These are phyloP conservation scores for Tringa solitaria DNA, from an alignment of 2,113 vertebrate genomes.

Conservation along the genomic window DNA sequence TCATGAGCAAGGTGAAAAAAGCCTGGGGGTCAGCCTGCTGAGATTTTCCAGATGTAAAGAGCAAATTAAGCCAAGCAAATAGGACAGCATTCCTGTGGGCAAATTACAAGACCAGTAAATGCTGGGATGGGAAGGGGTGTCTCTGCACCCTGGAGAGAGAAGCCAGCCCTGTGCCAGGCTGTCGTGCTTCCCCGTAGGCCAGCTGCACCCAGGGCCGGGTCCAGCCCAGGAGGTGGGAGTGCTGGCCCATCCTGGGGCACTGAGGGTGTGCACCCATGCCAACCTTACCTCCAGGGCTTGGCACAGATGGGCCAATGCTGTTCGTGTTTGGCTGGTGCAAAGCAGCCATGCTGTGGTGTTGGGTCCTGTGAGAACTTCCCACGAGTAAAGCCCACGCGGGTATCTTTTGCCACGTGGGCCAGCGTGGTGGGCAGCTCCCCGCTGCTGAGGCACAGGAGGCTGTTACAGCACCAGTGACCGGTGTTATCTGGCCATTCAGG, in stretches of 20 bases:
- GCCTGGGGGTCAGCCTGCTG: neutral
- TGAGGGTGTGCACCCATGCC: neutral
- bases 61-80: neutral
- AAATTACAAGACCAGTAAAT: neutral
- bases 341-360: neutral
- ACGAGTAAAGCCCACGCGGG: fast-evolving
- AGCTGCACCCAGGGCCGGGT: fast-evolving
- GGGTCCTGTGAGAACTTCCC: neutral
- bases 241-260: neutral
- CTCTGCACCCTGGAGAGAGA: neutral
- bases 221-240: too few relatives aligned
- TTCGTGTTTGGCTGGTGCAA: neutral
- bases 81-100: neutral
- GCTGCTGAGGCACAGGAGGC: neutral
- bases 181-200: fast-evolving
- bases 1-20: neutral
- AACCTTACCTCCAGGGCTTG: neutral
- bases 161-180: neutral
- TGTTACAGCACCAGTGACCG: neutral
- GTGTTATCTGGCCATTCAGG: neutral
- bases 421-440: neutral
- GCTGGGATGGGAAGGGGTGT: neutral
- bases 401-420: neutral
- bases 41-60: neutral
- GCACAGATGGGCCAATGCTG: neutral